Evolutionary conservation across 1,140 invertebrate genomes (phyloP), one percentile per base, ranked within the genome.

Genomic region (Bombus cullumanus): DNA sequence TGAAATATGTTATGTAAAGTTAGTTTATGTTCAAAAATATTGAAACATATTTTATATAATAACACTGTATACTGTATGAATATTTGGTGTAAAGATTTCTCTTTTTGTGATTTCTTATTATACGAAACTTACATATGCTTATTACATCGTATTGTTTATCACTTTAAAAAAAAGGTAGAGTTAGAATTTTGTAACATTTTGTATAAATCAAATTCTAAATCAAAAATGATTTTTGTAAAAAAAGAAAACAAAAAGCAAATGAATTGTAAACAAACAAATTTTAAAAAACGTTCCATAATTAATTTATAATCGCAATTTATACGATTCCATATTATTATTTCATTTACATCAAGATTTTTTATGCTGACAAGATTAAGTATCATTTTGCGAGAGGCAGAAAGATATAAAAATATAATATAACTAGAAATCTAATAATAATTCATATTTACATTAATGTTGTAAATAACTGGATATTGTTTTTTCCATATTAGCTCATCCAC

Each of bases 171-270:
- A 18, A 69, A 15, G 3, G 47, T 86, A 86, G 66, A 18, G 22
- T 86, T 90, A 90, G 71, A 82, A 31, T 90, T 90, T 89, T 90
- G 71, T 90, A 90, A 87, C 25, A 89, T 90, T 90, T 90, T 90
- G 71, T 89, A 89, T 81, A 85, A 90, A 90, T 86, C 22, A 41
- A 87, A 80, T 53, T 81, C 47, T 74, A 57, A 74, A 82, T 68
- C 68, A 64, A 28, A 85, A 62, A 62, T 85, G 69, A 83, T 9
- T 85, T 87, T 85, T 87, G 73, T 88, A 88, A 68, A 80, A 34
- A 25, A 43, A 28, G 3, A 10, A n/a, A 66, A 18, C 6, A 53
- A 37, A 25, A 31, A n/a, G 12, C 31, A 64, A 15, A 75, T 13
- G 53, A 77, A 59, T n/a, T 83, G 43, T 83, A 83, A 53, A 69